Base-by-base conservation (phyloP, 2,113 vertebrate genomes). In the Scomber scombrus region DNA sequence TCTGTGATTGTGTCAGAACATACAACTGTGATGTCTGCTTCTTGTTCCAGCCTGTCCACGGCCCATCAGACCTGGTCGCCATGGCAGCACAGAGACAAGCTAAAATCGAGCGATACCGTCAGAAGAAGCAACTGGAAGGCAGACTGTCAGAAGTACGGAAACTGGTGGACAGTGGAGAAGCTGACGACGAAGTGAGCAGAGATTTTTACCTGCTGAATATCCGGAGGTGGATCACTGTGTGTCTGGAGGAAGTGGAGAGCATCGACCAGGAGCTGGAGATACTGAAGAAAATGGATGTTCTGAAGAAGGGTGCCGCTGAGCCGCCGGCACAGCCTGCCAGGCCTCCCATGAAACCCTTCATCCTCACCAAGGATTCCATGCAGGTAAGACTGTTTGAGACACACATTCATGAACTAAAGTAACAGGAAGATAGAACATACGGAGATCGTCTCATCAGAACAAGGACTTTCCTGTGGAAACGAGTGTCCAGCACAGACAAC, bases 231-330 rank as follows among this genome's bases (percentile, higher is more conserved):
- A 85, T 98, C 46, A 54, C 61, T 16, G 84, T 94, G 47, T 94
- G 96, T 78, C 90, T 99, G 68, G 98, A 99, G 83, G 98, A 99
- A 79, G 89, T 96, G 0, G 97, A 98, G 61, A 97, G 96, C 78
- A 97, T 99, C 3, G 96, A 97, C 86, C 97, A 97, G 88, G 98
- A 99, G 86, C 76, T 96, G 14, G 91, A 95, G 78, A 96, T 99
- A 73, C 92, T 99, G 61, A 95, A 75, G 85, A 95, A 82, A 50
- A 97, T 95, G 92, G 96, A 92, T 23, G 71, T 71, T 29, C 57
- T 89, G 4, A 96, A 89, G 61, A 78, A 91, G 61, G 67, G 57
- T 10, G 56, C 86, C 71, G 18, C 89, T 73, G 87, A 89, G 21
- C 71, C 63, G 6, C 62, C 93, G 11, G 55, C 90, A 14, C 93